Evolutionary conservation across 2,113 vertebrate genomes (phyloP).

Genomic region (Parus major): DNA sequence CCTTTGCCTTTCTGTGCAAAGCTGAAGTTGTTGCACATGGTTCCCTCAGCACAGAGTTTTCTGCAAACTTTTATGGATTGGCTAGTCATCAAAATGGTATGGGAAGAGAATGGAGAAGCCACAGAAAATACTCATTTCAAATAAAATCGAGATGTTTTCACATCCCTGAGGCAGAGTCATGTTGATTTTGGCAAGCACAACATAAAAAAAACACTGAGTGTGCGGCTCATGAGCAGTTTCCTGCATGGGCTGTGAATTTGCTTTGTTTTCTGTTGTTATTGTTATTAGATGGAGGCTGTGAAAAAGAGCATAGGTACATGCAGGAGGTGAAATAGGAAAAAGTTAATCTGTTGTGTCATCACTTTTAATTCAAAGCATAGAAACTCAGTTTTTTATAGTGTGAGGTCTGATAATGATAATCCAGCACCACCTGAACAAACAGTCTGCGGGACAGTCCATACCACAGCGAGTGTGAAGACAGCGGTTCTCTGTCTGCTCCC

Average conservation of each 20-base stretch:
- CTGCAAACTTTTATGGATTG: background rate
- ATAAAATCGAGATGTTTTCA: conserved; percentile 56
- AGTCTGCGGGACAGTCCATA: background rate
- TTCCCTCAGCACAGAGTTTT: background rate
- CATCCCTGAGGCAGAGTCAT: conserved; percentile 49
- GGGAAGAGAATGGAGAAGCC: background rate
- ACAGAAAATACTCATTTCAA: conserved; percentile 56
- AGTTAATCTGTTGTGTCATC: conserved; percentile 70
- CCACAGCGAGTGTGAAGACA: background rate
- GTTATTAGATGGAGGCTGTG: conserved; percentile 52
- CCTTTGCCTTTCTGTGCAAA: background rate
- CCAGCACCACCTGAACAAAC: conserved; percentile 65
- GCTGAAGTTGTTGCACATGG: background rate
- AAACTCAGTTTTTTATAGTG: conserved; percentile 21
- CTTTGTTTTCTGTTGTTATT: conserved; percentile 45
- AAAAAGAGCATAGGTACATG: background rate
- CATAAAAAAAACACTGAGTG: conserved; percentile 62
- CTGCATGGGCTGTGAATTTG: conserved; percentile 57
- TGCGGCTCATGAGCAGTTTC: conserved; percentile 50
- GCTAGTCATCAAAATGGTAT: background rate
- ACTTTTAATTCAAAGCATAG: conserved; percentile 56
- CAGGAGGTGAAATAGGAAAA: conserved; percentile 50
- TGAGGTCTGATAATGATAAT: conserved; percentile 65
- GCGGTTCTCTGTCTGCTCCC: background rate
- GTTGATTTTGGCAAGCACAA: conserved; percentile 63